Evolutionary conservation across 2,797 vertebrate species (phyloP).

Genomic region (Ptychobarbus kaznakovi): DNA sequence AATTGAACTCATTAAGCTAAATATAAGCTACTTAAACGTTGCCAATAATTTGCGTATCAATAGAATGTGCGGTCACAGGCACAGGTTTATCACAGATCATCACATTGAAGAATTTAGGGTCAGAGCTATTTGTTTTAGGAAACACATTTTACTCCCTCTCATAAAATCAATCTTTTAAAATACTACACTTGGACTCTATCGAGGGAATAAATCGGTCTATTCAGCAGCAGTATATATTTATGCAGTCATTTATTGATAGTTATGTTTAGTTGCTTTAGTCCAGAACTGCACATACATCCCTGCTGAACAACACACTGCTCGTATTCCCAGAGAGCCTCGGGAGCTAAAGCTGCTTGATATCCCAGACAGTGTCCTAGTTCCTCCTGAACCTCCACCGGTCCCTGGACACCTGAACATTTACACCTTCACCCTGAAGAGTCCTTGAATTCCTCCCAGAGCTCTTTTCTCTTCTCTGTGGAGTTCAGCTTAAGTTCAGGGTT

Average conservation of each 20-base stretch:
- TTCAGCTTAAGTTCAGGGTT: background rate
- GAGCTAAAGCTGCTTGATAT: conserved; percentile 14
- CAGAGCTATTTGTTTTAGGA: background rate
- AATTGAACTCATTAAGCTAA: background rate
- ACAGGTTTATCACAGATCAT: background rate
- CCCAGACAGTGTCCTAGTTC: background rate
- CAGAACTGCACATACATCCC: conserved; percentile 20
- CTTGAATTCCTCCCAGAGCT: conserved; percentile 3
- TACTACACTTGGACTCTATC: background rate
- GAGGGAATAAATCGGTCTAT: background rate
- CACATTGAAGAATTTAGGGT: background rate
- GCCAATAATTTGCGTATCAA: background rate
- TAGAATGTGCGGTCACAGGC: background rate
- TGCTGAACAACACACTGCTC: background rate
- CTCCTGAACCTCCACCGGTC: background rate
- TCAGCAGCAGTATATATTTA: background rate
- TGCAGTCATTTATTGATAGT: conserved; percentile 18
- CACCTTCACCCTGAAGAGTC: conserved; percentile 5
- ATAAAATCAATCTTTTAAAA: background rate
- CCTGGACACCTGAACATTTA: background rate
- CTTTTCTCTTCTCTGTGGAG: background rate
- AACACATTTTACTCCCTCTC: background rate
- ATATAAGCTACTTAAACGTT: background rate
- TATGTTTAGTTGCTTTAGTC: conserved; percentile 1
- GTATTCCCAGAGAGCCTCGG: conserved; percentile 5